phyloP scores from a whole-genome alignment of 2,797 vertebrate species.

The Silurus aristotelis region DNA sequence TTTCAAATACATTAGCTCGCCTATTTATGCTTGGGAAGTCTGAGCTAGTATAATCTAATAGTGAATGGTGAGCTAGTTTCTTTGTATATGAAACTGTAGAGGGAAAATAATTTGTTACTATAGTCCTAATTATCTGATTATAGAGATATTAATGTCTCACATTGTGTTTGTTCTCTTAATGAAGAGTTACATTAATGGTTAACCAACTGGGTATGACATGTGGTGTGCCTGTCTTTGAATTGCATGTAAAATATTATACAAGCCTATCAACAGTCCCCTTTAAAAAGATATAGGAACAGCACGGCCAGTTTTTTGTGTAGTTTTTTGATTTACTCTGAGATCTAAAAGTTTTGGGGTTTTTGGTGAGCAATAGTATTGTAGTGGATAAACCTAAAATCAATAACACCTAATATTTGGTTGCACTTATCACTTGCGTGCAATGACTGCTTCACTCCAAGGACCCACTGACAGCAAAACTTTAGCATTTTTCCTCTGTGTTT shows the following conservation, averaged over 20 bases:
- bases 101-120: not conserved
- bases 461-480: not conserved
- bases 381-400: not conserved
- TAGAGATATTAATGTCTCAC: not conserved
- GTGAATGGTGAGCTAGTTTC: not conserved
- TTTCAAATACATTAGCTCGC: not conserved
- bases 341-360: no score
- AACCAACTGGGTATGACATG: not conserved
- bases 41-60: not conserved
- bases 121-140: not conserved
- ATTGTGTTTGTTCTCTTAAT: not conserved
- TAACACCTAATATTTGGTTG: not conserved
- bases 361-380: not conserved
- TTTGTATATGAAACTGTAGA: not conserved
- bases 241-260: not conserved
- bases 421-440: not conserved
- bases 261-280: not conserved
- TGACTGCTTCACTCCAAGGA: not conserved
- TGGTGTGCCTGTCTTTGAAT: not conserved
- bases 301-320: not conserved
- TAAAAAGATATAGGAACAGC: not conserved
- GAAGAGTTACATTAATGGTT: not conserved
- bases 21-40: not conserved
- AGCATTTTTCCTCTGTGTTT: no score
- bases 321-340: not conserved